A percentile compares a stretch with the other conserved stretches of the same genome.
Evolutionary conservation across 1,140 invertebrate genomes (phyloP).

Genomic region (Drosophila triauraria): DNA sequence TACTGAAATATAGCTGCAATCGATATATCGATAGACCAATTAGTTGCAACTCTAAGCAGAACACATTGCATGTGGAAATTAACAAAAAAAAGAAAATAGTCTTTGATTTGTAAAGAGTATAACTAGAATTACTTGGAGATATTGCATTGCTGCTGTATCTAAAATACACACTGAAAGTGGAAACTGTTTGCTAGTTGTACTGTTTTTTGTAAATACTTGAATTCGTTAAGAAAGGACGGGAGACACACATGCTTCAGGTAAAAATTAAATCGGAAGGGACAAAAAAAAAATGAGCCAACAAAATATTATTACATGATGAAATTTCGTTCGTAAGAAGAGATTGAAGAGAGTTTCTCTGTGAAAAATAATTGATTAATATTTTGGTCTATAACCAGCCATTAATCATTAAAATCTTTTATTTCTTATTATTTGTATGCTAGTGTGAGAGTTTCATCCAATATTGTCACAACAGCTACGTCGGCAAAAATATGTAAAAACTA

Average conservation of each 20-base stretch:
- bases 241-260: slow-evolving; percentile 60
- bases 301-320: slow-evolving; percentile 68
- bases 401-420: background rate
- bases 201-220: slow-evolving; percentile 56
- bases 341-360: background rate
- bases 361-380: too few species aligned
- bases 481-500: slow-evolving; percentile 47
- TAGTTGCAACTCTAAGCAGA: slow-evolving; percentile 27
- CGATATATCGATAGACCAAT: slow-evolving; percentile 7
- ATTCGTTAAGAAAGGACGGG: slow-evolving; percentile 12
- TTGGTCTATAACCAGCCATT: too few species aligned
- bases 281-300: slow-evolving; percentile 30
- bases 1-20: slow-evolving; percentile 5
- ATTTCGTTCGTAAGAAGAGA: slow-evolving; percentile 25
- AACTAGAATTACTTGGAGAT: slow-evolving; percentile 26
- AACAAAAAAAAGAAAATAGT: slow-evolving; percentile 16
- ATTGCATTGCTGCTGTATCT: slow-evolving; percentile 11
- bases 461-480: slow-evolving; percentile 60
- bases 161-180: slow-evolving; percentile 27
- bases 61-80: slow-evolving; percentile 54
- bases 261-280: slow-evolving; percentile 25
- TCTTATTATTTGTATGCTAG: slow-evolving; percentile 1
- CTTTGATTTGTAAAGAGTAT: slow-evolving; percentile 43
- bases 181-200: slow-evolving; percentile 18
- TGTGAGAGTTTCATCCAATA: slow-evolving; percentile 9